These are phyloP conservation scores for Hypomesus transpacificus DNA, from an alignment of 2,113 vertebrate species.

Conservation along the genomic window DNA sequence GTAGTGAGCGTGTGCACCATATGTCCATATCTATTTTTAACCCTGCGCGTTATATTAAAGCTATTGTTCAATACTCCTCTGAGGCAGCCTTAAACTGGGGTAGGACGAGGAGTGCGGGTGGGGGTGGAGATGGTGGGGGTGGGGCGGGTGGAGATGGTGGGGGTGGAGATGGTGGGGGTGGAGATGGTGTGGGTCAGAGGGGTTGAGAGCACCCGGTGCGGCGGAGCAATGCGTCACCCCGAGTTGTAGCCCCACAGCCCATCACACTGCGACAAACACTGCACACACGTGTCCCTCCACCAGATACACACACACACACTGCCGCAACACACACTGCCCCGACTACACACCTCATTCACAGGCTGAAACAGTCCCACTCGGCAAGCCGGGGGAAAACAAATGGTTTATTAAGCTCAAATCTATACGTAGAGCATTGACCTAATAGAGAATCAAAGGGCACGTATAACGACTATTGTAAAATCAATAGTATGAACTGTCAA, in stretches of 20 bases:
- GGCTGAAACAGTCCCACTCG: too few relatives aligned
- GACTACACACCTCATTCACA: too few relatives aligned
- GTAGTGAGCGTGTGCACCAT: slow-evolving; percentile 31
- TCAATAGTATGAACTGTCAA: too few relatives aligned
- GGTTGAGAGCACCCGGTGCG: slow-evolving; percentile 18
- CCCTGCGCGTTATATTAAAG: slow-evolving; percentile 50
- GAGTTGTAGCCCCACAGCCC: neutral
- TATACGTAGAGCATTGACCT: too few relatives aligned
- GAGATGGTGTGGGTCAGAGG: too few relatives aligned
- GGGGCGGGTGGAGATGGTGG: slow-evolving; percentile 37
- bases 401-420: too few relatives aligned
- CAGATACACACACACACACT: too few relatives aligned
- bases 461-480: too few relatives aligned
- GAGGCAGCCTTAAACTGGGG: neutral
- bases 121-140: slow-evolving; percentile 25
- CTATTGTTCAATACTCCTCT: slow-evolving; percentile 44
- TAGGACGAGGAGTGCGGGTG: slow-evolving; percentile 34
- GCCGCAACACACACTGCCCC: too few relatives aligned
- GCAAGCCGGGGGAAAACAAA: too few relatives aligned
- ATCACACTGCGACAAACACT: slow-evolving; percentile 39
- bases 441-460: too few relatives aligned
- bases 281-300: too few relatives aligned
- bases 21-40: slow-evolving; percentile 56
- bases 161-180: slow-evolving; percentile 13
- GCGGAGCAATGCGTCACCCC: slow-evolving; percentile 30